Percentiles rank a stretch among this genome's conserved stretches.
phyloP scores from a whole-genome alignment of 2,113 vertebrate genomes.

The Montifringilla adamsi region DNA sequence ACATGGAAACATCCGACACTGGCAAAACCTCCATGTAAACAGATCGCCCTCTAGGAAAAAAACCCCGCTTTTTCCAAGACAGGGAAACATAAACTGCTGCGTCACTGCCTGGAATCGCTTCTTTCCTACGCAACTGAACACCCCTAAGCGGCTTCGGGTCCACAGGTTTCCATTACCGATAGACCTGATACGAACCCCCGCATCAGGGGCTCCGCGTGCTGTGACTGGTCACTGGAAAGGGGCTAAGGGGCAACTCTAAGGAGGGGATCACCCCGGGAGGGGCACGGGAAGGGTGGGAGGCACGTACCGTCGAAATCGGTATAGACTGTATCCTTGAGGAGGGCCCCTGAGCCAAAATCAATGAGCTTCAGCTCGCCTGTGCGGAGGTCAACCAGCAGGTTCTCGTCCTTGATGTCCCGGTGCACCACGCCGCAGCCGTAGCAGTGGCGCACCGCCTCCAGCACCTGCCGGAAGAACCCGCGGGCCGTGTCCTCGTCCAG shows the following conservation, averaged over 20 bases:
- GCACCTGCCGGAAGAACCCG: constrained; percentile 91
- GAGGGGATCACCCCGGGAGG: not conserved
- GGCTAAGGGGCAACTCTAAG: rapidly evolving
- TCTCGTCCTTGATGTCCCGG: constrained; percentile 97
- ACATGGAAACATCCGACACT: constrained; percentile 40
- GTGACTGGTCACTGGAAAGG: not conserved
- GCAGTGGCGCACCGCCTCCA: constrained; percentile 95
- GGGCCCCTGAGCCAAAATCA: constrained; percentile 94
- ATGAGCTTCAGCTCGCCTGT: constrained; percentile 95
- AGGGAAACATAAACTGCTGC: constrained; percentile 68
- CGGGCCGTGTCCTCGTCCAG: constrained; percentile 90
- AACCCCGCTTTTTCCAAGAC: constrained; percentile 36
- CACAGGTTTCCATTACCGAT: constrained; percentile 20
- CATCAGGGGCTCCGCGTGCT: not conserved
- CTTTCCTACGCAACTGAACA: constrained; percentile 43
- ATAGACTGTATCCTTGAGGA: constrained; percentile 98
- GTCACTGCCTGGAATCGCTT: constrained; percentile 62
- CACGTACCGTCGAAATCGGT: constrained; percentile 95
- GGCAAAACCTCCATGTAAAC: constrained; percentile 40
- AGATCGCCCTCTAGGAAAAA: constrained; percentile 68
- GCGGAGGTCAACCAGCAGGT: constrained; percentile 92
- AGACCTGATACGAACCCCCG: not conserved
- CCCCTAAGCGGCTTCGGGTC: constrained; percentile 1
- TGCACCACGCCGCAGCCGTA: constrained; percentile 93
- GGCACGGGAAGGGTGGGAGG: not conserved